phyloP scores from a whole-genome alignment of 1,140 invertebrate species.

The Pinna nobilis region DNA sequence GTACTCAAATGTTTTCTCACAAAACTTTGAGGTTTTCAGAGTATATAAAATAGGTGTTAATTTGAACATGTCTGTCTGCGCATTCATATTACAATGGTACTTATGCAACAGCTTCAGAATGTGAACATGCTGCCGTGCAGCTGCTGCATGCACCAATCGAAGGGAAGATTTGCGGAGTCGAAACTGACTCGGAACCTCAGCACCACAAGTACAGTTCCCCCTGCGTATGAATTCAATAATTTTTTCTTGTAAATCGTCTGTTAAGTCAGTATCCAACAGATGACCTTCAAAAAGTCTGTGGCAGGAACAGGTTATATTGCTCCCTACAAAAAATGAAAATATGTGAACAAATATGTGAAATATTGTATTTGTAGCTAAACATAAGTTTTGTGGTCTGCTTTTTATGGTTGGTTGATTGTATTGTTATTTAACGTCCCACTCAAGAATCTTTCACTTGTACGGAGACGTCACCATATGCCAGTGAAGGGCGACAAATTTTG shows the following conservation, averaged over 20 bases:
- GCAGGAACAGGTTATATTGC: slow-evolving; percentile 7
- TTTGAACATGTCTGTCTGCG: not conserved
- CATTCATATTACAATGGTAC: not conserved
- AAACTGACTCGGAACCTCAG: not conserved
- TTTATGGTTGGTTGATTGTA: no score
- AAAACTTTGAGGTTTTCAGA: not conserved
- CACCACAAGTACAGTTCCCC: slow-evolving; percentile 4
- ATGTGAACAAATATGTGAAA: slow-evolving; percentile 18
- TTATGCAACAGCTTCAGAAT: slow-evolving; percentile 1
- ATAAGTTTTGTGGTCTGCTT: no score
- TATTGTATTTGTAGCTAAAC: no score
- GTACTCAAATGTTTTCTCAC: slow-evolving; percentile 21
- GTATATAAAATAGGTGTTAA: slow-evolving; percentile 4
- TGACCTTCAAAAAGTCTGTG: not conserved
- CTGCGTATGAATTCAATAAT: not conserved
- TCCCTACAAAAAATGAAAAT: not conserved
- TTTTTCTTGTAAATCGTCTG: not conserved
- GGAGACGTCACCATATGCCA: no score
- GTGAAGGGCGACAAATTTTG: no score
- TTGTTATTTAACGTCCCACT: no score
- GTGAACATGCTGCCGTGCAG: not conserved
- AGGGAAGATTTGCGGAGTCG: not conserved
- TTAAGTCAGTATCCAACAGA: slow-evolving; percentile 2
- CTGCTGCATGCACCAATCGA: slow-evolving; percentile 6
- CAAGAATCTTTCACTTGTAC: no score